These are phyloP conservation scores for Cavia porcellus DNA, from an alignment of 2,113 vertebrate species.

Conservation along the genomic window DNA sequence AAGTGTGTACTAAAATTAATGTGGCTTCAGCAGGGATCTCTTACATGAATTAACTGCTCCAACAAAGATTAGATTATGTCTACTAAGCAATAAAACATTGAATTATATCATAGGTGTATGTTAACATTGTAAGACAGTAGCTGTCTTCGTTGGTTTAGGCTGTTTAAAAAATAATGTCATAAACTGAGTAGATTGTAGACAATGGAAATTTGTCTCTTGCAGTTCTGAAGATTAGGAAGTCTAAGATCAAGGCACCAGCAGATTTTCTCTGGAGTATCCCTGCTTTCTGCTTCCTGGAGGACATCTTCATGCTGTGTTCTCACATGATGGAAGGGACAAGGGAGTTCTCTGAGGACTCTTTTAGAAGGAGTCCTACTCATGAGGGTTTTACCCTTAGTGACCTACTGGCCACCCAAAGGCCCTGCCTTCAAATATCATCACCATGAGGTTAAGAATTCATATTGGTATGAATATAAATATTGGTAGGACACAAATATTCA, in stretches of 20 bases:
- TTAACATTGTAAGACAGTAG: background rate
- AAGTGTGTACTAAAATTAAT: background rate
- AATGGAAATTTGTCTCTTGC: background rate
- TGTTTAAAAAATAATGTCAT: background rate
- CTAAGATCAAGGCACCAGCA: background rate
- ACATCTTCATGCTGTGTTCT: background rate
- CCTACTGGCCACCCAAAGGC: background rate
- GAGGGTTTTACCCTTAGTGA: background rate
- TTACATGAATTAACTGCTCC: background rate
- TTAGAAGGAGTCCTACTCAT: background rate
- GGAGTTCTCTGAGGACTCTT: background rate
- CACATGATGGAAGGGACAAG: background rate
- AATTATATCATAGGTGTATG: background rate
- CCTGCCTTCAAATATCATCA: background rate
- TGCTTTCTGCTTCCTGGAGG: background rate
- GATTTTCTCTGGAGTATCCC: background rate
- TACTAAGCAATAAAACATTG: background rate
- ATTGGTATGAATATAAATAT: background rate
- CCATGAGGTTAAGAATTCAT: background rate
- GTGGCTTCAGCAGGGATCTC: background rate
- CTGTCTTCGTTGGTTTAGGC: background rate
- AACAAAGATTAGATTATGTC: conserved; percentile 38
- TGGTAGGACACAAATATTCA: background rate
- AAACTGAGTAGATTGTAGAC: background rate
- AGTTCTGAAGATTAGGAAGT: background rate